These are phyloP conservation scores for Diphyllodes magnificus DNA, from an alignment of 2,113 vertebrate species.

Conservation along the genomic window DNA sequence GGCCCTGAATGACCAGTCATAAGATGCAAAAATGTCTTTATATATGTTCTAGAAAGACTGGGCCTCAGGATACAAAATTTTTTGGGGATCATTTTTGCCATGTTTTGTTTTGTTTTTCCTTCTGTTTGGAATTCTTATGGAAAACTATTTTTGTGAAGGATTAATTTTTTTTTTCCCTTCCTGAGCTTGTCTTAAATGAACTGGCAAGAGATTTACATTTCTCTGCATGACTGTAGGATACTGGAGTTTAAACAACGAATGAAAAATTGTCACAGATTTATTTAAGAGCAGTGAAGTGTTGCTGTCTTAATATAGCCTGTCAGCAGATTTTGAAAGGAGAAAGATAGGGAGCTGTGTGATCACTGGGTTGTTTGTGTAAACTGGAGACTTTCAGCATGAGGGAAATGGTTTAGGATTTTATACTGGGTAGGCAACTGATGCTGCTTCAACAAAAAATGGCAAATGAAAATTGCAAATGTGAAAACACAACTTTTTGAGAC, in stretches of 20 bases:
- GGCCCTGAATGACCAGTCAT: not conserved
- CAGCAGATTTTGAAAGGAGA: not conserved
- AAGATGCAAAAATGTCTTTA: not conserved
- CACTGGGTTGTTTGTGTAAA: not conserved
- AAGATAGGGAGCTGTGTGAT: not conserved
- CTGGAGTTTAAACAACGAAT: not conserved
- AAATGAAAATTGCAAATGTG: not conserved
- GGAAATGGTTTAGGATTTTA: not conserved
- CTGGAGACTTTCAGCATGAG: not conserved
- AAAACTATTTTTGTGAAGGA: not conserved
- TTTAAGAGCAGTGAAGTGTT: not conserved
- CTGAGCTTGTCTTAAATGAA: not conserved
- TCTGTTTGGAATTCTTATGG: not conserved
- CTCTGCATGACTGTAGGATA: not conserved
- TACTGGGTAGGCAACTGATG: not conserved
- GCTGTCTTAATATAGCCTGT: not conserved
- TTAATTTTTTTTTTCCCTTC: not conserved
- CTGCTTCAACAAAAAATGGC: not conserved
- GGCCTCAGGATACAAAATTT: not conserved
- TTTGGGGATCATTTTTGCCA: not conserved
- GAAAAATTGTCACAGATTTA: not conserved
- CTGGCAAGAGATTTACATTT: conserved; percentile 13
- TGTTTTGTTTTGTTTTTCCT: not conserved
- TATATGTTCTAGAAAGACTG: not conserved
- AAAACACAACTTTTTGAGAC: not conserved